A percentile compares a stretch with the other conserved stretches of the same genome.
phyloP scores from a whole-genome alignment of 64 coral and sea anemone genomes.

The Porites lutea region DNA sequence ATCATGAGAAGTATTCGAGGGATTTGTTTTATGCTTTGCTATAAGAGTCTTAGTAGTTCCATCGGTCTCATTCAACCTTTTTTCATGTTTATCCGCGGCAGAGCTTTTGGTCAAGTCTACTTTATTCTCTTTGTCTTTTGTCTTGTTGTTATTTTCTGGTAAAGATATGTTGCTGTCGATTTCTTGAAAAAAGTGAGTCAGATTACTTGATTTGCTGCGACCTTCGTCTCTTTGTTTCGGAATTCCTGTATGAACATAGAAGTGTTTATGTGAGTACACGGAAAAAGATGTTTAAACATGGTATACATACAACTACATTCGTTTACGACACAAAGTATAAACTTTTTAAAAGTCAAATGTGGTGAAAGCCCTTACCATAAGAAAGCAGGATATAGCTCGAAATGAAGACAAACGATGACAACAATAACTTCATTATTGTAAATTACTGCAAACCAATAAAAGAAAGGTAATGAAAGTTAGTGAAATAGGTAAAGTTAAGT shows the following conservation, averaged over 20 bases:
- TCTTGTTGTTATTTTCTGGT: neutral
- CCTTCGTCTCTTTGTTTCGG: neutral
- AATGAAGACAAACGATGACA: neutral
- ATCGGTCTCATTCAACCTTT: neutral
- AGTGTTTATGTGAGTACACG: neutral
- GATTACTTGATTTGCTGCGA: neutral
- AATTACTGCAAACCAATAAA: constrained; percentile 1
- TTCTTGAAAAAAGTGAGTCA: constrained; percentile 20
- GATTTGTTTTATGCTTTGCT: neutral
- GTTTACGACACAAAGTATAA: no score
- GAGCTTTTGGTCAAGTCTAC: neutral
- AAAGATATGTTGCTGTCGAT: neutral
- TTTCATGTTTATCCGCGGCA: neutral
- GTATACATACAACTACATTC: no score
- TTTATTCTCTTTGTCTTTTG: neutral
- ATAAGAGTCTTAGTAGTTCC: no score
- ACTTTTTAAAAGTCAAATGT: no score
- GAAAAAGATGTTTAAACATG: no score
- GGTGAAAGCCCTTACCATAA: neutral
- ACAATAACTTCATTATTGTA: neutral
- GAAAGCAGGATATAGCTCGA: neutral
- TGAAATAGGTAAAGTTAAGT: neutral
- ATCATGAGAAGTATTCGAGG: neutral
- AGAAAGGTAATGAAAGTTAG: neutral
- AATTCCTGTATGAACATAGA: neutral